Evolutionary conservation across 1,140 invertebrate genomes (phyloP), one percentile per base, ranked within the genome.

Genomic region (Sarcophaga peregrina): DNA sequence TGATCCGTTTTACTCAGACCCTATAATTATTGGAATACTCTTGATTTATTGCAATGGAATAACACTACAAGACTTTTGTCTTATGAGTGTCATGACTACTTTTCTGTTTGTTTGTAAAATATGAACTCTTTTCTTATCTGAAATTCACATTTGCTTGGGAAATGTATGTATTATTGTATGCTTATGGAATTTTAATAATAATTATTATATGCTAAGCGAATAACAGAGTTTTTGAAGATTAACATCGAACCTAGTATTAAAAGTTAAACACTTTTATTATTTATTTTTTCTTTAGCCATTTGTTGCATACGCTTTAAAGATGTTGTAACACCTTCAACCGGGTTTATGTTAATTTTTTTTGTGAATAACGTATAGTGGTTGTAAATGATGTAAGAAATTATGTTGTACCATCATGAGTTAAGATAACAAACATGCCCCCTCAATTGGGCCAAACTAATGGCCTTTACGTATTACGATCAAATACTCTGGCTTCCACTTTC

Each of bases 381-480:
- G 25, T 20, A 68, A 68, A 68, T 68, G 62, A 68, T 68, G 62
- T 68, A 68, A 68, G 62, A 68, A 20, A n/a, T 68, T n/a, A 68
- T 68, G 62, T 20, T 68, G 62, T n/a, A 68, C 62, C 25, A 37
- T 37, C 25, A 37, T 37, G 20, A 68, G 62, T 68, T 68, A 20
- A 68, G 20, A 20, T 17, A 68, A n/a, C n/a, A n/a, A 68, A 68
- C 17, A 68, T 68, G n/a, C 62, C 62, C 62, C 62, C 13, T n/a
- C 17, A n/a, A 68, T 20, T 68, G 17, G 17, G 62, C n/a, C 62
- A n/a, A 68, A 20, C 62, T 20, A 68, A 58, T 58, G 54, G 54
- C 9, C 62, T 20, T 8, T 68, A 20, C 62, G 20, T 68, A 37
- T 37, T 37, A 37, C 25, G 25, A 37, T 37, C 25, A 37, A 37